These are phyloP conservation scores for Nannospalax galili DNA, from an alignment of 2,113 vertebrate species.

Conservation along the genomic window DNA sequence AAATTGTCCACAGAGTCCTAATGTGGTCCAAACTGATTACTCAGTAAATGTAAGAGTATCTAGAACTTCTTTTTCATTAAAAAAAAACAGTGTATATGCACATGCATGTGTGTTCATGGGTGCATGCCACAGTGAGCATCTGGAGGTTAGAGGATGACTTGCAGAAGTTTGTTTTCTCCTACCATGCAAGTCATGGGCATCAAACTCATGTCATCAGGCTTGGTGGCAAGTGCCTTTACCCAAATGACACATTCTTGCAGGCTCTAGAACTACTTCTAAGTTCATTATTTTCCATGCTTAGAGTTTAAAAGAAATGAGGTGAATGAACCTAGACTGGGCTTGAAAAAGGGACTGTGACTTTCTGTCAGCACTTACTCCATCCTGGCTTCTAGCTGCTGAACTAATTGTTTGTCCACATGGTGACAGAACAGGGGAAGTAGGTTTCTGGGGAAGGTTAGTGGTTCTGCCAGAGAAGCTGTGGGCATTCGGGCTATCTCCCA, in stretches of 20 bases:
- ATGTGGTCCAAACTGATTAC: not conserved
- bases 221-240: too few species aligned
- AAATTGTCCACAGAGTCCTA: not conserved
- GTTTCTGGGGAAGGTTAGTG: conserved; percentile 93
- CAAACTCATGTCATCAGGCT: too few species aligned
- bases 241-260: too few species aligned
- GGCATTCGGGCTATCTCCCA: conserved; percentile 91
- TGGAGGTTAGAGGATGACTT: not conserved
- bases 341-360: not conserved
- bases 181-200: not conserved
- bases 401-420: conserved; percentile 93
- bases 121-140: not conserved
- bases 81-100: too few species aligned
- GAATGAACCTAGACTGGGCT: not conserved
- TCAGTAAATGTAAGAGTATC: not conserved
- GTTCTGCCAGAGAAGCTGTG: conserved; percentile 90
- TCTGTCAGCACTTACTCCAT: conserved; percentile 89
- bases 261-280: not conserved
- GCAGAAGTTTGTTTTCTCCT: not conserved
- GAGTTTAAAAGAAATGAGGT: not conserved
- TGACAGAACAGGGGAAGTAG: conserved; percentile 95
- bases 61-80: not conserved
- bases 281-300: not conserved
- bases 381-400: conserved; percentile 93
- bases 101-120: too few species aligned